Base-by-base conservation (phyloP, 2,888 invertebrate genomes). In the Galeopsomyia nigrocyanea region DNA sequence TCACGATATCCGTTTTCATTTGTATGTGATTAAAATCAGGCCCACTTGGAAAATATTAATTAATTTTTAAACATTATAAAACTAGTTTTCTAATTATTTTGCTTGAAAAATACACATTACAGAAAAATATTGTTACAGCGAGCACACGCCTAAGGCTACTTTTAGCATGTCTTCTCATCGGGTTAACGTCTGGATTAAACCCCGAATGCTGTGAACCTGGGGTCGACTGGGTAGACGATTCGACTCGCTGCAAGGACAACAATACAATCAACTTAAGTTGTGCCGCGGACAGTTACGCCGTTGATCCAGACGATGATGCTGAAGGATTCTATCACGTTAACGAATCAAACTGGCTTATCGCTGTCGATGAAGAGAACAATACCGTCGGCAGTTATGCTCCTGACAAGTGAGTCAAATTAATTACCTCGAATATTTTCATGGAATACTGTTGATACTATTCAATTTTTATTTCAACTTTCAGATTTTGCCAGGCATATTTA, bases 401-500 rank as follows among this genome's bases (percentile, higher is more conserved):
- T 68, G 21, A 46, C 66, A 0, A 69, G 70, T n/a, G 56, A 64
- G 21, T 13, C 22, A 1, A 39, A 39, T 26, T 26, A 26, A 5
- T 26, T 26, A 5, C n/a, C n/a, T n/a, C 7, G 39, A 39, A 10
- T 9, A 39, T 10, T 10, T 10, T 39, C 39, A 7, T 39, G 10
- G 39, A 9, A 39, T 26, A 9, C 49, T 0, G 21, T 17, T 53
- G 9, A 31, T 13, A n/a, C 17, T 13, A 17, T 26, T 3, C 26
- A 47, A 60, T 60, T 60, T 21, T 19, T 13, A 10, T 21, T 19
- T 3, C 16, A 57, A 0, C 16, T 16, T 51, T 16, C 74, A 88
- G 88, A 17, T 88, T 84, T 77, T 88, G 88, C 76, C 21, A 85
- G 13, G 68, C 76, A 13, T 66, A 70, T 16, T 68, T 69, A 13